phyloP scores from a whole-genome alignment of 2,113 vertebrate genomes.

The Xerus inauris region DNA sequence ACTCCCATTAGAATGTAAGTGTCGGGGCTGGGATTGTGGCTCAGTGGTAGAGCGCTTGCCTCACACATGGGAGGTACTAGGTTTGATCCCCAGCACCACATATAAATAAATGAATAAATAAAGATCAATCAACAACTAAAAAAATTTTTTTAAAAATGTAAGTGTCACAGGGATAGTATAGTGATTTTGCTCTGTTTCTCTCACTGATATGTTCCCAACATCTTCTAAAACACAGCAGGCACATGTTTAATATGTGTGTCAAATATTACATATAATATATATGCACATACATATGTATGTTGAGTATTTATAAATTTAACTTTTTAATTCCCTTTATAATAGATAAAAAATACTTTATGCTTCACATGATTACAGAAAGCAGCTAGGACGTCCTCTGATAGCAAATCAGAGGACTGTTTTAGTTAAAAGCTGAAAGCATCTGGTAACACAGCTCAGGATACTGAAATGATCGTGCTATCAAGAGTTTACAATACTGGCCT shows the following conservation, averaged over 20 bases:
- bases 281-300: neutral
- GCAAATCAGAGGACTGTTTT: neutral
- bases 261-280: neutral
- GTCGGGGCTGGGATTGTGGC: too few species aligned
- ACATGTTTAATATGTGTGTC: neutral
- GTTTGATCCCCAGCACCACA: too few species aligned
- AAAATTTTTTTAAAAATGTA: too few species aligned
- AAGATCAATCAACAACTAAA: too few species aligned
- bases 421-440: neutral
- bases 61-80: too few species aligned
- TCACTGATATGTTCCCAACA: neutral
- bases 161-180: neutral
- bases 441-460: neutral
- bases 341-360: neutral
- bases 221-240: neutral
- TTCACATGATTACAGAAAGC: neutral
- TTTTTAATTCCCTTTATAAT: constrained; percentile 21
- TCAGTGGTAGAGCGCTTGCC: too few species aligned
- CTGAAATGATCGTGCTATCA: neutral
- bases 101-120: too few species aligned
- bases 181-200: neutral
- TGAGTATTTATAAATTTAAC: neutral
- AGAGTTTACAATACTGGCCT: neutral
- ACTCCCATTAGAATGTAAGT: neutral
- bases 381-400: neutral